Evolutionary conservation across 2,113 vertebrate genomes (phyloP).

Genomic region (Siniperca chuatsi): DNA sequence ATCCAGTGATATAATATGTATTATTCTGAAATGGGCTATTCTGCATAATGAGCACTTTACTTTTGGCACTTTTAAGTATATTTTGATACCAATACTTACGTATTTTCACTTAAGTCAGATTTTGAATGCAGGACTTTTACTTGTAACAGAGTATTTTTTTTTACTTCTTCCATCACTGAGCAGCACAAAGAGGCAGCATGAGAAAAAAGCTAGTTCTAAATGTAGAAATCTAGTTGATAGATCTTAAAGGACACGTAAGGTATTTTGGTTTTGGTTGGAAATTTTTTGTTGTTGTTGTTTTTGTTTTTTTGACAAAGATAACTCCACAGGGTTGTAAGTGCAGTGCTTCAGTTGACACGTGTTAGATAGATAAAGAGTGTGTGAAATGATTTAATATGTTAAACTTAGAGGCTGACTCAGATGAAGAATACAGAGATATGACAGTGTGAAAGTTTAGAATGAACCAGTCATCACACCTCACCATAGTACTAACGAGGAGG

Average conservation of each 20-base stretch:
- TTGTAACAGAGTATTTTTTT: too few relatives aligned
- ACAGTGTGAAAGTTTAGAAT: conserved; percentile 44
- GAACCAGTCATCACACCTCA: conserved; percentile 37
- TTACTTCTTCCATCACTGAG: too few relatives aligned
- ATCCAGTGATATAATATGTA: too few relatives aligned
- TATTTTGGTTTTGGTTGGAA: background rate
- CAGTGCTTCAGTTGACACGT: background rate
- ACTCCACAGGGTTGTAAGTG: background rate
- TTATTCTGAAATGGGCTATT: too few relatives aligned
- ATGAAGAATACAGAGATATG: conserved; percentile 18
- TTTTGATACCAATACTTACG: too few relatives aligned
- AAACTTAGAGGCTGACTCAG: conserved; percentile 52
- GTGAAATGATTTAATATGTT: conserved; percentile 48
- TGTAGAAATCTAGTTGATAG: too few relatives aligned
- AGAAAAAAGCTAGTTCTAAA: background rate
- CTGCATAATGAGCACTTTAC: too few relatives aligned
- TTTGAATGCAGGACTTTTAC: too few relatives aligned
- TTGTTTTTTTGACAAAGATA: background rate
- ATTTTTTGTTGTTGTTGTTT: too few relatives aligned
- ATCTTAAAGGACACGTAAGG: too few relatives aligned
- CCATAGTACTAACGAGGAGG: conserved; percentile 12
- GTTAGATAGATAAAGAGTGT: background rate
- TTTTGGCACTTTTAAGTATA: too few relatives aligned
- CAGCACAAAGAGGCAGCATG: background rate
- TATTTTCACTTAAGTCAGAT: too few relatives aligned